Conservation (phyloP, 2,888 invertebrate genomes). For the Hirtodrosophila alboralis region DNA sequence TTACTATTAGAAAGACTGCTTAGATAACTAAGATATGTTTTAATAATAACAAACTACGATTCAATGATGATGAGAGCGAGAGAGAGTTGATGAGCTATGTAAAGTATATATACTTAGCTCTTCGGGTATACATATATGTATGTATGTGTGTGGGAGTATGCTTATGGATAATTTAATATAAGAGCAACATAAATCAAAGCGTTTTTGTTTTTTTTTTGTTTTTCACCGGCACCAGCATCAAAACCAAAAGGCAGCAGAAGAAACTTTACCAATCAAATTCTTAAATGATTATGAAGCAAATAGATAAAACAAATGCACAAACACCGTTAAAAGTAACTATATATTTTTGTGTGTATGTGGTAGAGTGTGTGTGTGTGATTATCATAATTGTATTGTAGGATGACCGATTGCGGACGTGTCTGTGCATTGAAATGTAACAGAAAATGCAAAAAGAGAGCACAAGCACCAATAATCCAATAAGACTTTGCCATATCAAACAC, state of each 20-base stretch:
- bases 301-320: slow-evolving; percentile 58
- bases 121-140: slow-evolving; percentile 8
- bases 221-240: slow-evolving; percentile 66
- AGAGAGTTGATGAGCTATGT: slow-evolving; percentile 31
- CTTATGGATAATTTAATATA: slow-evolving; percentile 32
- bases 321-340: slow-evolving; percentile 43
- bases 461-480: slow-evolving; percentile 60
- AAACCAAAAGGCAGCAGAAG: slow-evolving; percentile 66
- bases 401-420: slow-evolving; percentile 61
- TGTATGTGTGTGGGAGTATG: slow-evolving; percentile 13
- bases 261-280: slow-evolving; percentile 57
- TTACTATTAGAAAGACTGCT: slow-evolving; percentile 43
- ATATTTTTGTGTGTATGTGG: slow-evolving; percentile 1
- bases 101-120: slow-evolving; percentile 16
- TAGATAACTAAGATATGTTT: slow-evolving; percentile 49
- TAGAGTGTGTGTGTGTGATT: slow-evolving; percentile 29
- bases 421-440: slow-evolving; percentile 72
- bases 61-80: slow-evolving; percentile 77
- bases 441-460: slow-evolving; percentile 59
- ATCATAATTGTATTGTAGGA: slow-evolving; percentile 47
- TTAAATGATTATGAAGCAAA: slow-evolving; percentile 43
- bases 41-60: slow-evolving; percentile 72
- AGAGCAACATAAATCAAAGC: slow-evolving; percentile 63
- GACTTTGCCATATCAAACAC: slow-evolving; percentile 50
- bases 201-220: too few relatives aligned